Conservation (phyloP, 2,797 vertebrate genomes). For the Carapus acus region DNA sequence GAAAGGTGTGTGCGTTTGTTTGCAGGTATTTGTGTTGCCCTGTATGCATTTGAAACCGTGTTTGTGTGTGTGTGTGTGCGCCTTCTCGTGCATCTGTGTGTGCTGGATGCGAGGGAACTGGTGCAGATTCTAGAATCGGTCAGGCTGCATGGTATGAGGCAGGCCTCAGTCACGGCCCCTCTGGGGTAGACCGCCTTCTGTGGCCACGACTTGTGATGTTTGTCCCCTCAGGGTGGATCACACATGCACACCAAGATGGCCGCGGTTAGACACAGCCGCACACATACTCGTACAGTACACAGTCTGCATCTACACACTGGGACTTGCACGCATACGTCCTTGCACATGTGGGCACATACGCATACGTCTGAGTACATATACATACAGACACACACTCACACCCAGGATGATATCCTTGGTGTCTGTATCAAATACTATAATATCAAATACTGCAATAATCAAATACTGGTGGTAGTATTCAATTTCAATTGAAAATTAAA, state of each 20-base stretch:
- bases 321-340: not conserved
- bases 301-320: constrained; percentile 10
- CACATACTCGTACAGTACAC: constrained; percentile 1
- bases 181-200: constrained; percentile 69
- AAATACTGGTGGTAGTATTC: too few species aligned
- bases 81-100: constrained; percentile 19
- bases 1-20: constrained; percentile 12
- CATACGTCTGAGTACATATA: too few species aligned
- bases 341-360: too few species aligned
- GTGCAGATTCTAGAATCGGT: constrained; percentile 71
- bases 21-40: constrained; percentile 20
- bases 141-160: constrained; percentile 75
- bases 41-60: constrained; percentile 25
- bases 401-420: too few species aligned
- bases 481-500: too few species aligned
- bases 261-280: constrained; percentile 5
- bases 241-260: constrained; percentile 49
- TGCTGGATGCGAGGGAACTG: constrained; percentile 44
- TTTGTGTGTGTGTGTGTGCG: constrained; percentile 9
- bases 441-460: too few species aligned
- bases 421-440: too few species aligned
- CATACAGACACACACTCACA: too few species aligned
- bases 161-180: constrained; percentile 70
- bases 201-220: constrained; percentile 74
- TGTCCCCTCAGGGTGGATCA: constrained; percentile 62